Base-by-base conservation (phyloP, 2,797 vertebrate species). In the Sparus aurata region DNA sequence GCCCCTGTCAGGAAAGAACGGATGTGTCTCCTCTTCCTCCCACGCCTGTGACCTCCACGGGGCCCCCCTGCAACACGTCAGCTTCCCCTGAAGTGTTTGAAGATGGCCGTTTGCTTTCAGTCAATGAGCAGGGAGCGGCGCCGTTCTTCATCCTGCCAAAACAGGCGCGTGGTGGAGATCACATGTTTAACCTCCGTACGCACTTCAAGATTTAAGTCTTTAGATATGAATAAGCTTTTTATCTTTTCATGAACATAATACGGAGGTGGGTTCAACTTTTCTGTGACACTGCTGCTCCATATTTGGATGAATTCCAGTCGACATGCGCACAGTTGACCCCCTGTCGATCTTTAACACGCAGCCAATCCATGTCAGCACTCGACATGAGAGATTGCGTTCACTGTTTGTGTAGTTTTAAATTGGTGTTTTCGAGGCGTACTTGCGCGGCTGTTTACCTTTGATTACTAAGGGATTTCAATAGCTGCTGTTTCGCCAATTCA, bases 11-110 rank as follows among this genome's bases (percentile, higher is more conserved):
- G 84, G 84, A 87, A 81, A 87, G 84, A 75, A 92, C 70, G 80
- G 70, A 93, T 91, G 86, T 45, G 59, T 90, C 90, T 89, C 85
- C 81, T 89, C 85, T 93, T 93, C 90, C 93, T 94, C 94, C 91
- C 87, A 89, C 75, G 85, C 87, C 87, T 64, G 70, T 91, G 93
- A 95, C 93, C 94, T 93, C 91, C 52, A 59, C 34, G 71, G 86
- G 85, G 92, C 90, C 93, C 38, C 30, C 89, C 85, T 79, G 87
- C 91, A 92, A 94, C 92, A 92, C 87, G 71, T 93, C 86, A 84
- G 87, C 88, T 91, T 94, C 93, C 93, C 83, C 82, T 52, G 1
- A 54, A 92, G 87, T 75, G 88, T 90, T 89, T 83, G 84, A 85
- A 89, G 89, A 88, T 67, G 80, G 84, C 77, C 76, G 73, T 81